These are phyloP conservation scores for Pipra filicauda DNA, from an alignment of 2,113 vertebrate species.

Conservation along the genomic window DNA sequence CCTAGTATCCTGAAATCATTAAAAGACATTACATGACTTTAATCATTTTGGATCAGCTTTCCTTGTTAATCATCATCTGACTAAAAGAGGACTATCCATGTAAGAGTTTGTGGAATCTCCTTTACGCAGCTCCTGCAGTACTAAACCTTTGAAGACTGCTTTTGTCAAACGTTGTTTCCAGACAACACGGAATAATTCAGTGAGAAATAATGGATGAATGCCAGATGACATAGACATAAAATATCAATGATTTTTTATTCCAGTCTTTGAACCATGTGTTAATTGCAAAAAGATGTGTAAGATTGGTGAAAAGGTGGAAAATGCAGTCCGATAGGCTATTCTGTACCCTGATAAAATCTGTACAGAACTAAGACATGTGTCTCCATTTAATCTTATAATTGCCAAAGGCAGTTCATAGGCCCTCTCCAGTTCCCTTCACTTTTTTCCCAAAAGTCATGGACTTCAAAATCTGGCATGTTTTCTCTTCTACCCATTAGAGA, in stretches of 20 bases:
- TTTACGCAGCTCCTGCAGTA: background rate
- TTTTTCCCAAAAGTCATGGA: background rate
- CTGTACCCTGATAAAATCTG: background rate
- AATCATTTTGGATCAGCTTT: background rate
- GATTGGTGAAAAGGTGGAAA: constrained; percentile 25
- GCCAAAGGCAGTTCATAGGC: background rate
- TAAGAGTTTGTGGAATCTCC: background rate
- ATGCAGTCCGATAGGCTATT: background rate
- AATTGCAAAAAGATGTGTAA: constrained; percentile 51
- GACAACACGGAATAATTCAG: background rate
- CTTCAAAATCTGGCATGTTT: background rate
- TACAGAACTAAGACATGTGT: background rate
- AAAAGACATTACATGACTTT: background rate
- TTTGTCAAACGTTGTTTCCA: constrained; percentile 7
- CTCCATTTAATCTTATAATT: constrained; percentile 22
- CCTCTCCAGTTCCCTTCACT: background rate
- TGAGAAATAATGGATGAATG: background rate
- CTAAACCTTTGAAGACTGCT: background rate
- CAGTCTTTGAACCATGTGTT: background rate
- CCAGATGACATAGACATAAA: constrained; percentile 9
- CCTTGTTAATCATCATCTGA: background rate
- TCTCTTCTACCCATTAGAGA: background rate
- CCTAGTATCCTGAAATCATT: background rate
- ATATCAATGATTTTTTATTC: background rate
- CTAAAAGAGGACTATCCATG: background rate